Conservation (phyloP, 2,888 invertebrate species). For the Epiblema foenella region DNA sequence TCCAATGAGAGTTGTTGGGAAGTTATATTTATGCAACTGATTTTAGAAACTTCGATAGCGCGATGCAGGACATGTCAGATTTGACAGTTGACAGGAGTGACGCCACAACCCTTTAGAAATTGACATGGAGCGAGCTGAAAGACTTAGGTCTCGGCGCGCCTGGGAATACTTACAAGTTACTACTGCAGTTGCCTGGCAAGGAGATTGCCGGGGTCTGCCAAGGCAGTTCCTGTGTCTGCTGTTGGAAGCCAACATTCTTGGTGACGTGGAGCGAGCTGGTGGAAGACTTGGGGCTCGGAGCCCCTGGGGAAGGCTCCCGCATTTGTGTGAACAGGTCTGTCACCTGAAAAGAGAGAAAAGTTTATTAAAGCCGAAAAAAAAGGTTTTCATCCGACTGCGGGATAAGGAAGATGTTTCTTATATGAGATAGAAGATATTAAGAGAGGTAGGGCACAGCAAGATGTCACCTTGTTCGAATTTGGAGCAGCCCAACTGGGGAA, state of each 20-base stretch:
- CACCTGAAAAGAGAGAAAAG: conserved; percentile 82
- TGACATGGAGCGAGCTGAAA: neutral
- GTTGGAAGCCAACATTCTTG: conserved; percentile 75
- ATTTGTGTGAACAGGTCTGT: conserved; percentile 89
- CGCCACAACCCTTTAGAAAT: no score
- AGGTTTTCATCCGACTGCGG: neutral
- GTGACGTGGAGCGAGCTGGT: conserved; percentile 69
- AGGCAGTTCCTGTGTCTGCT: conserved; percentile 76
- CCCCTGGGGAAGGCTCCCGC: conserved; percentile 86
- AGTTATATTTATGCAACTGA: no score
- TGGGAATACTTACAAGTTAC: conserved; percentile 59
- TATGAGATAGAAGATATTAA: no score
- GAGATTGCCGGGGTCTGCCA: conserved; percentile 72
- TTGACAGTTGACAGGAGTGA: no score
- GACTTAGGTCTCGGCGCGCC: no score
- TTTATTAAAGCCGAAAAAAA: no score
- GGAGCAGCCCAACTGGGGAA: no score
- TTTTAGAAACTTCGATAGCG: no score
- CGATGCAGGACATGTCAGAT: no score
- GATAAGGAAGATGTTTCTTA: neutral
- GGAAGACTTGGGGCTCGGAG: conserved; percentile 68
- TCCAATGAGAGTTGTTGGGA: no score
- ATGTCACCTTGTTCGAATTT: no score
- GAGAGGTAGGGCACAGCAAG: no score
- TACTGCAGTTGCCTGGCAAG: conserved; percentile 58